phyloP scores from a whole-genome alignment of 2,888 invertebrate species.

The Stenurella melanura region DNA sequence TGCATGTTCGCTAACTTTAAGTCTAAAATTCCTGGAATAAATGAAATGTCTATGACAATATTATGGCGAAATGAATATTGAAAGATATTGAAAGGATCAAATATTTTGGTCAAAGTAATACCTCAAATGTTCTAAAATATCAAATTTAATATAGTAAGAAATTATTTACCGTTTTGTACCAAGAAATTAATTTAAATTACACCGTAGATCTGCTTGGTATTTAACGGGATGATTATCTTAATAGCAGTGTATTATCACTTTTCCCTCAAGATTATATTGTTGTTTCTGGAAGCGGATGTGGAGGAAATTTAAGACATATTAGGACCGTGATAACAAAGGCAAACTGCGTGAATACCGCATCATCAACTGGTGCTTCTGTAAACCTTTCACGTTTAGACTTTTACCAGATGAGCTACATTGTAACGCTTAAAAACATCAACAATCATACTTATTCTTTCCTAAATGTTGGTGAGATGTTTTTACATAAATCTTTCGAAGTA shows the following conservation, averaged over 20 bases:
- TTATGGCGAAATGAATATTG: no score
- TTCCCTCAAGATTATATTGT: slow-evolving; percentile 52
- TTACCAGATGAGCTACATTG: slow-evolving; percentile 41
- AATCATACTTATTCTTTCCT: slow-evolving; percentile 42
- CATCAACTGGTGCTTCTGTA: slow-evolving; percentile 48
- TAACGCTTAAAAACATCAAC: slow-evolving; percentile 30
- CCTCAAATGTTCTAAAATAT: no score
- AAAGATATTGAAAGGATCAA: no score
- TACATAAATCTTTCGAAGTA: slow-evolving; percentile 36
- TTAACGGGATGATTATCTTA: slow-evolving; percentile 46
- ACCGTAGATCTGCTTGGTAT: slow-evolving; percentile 24
- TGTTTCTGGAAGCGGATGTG: slow-evolving; percentile 55
- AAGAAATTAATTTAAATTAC: slow-evolving; percentile 38
- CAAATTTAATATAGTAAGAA: neutral
- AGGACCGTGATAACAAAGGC: slow-evolving; percentile 58
- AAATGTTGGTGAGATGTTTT: slow-evolving; percentile 35
- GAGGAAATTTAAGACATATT: slow-evolving; percentile 58
- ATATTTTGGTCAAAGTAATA: no score
- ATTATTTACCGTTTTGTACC: neutral
- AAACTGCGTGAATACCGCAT: slow-evolving; percentile 43
- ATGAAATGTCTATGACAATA: no score
- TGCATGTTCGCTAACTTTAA: no score
- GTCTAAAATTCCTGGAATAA: no score
- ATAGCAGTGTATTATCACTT: slow-evolving; percentile 48
- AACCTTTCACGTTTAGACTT: slow-evolving; percentile 42